phyloP scores from a whole-genome alignment of 2,113 vertebrate genomes.

The Grus americana region DNA sequence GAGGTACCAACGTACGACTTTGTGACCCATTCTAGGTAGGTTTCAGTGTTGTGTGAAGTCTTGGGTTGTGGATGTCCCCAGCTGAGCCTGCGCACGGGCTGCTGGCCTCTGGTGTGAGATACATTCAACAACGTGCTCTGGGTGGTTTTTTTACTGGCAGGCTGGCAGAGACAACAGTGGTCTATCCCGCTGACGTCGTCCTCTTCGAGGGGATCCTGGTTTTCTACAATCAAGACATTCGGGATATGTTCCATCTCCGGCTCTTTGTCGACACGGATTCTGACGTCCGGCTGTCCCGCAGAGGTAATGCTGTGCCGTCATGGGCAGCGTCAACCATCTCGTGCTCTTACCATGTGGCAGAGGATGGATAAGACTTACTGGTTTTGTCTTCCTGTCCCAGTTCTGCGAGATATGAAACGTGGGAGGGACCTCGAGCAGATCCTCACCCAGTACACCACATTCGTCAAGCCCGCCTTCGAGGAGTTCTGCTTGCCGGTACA shows the following conservation, averaged over 20 bases:
- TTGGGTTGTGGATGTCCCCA: rapidly evolving
- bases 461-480: slow-evolving; percentile 96
- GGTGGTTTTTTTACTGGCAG: slow-evolving; percentile 58
- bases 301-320: slow-evolving; percentile 72
- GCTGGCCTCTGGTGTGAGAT: rapidly evolving
- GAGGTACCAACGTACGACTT: slow-evolving; percentile 95
- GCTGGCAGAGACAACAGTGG: slow-evolving; percentile 83
- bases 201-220: slow-evolving; percentile 96
- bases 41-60: background rate
- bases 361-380: background rate
- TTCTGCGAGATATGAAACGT: slow-evolving; percentile 92
- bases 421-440: slow-evolving; percentile 97
- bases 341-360: background rate
- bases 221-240: slow-evolving; percentile 92
- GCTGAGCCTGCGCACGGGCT: background rate
- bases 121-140: rapidly evolving
- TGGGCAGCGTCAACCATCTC: rapidly evolving
- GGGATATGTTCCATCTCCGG: slow-evolving; percentile 98
- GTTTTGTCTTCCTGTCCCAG: slow-evolving; percentile 61
- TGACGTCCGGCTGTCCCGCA: slow-evolving; percentile 89
- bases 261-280: slow-evolving; percentile 98
- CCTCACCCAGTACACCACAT: slow-evolving; percentile 93
- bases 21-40: slow-evolving; percentile 92
- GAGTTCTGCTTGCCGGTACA: slow-evolving; percentile 94
- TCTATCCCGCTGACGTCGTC: slow-evolving; percentile 92